Conservation (phyloP, 2,113 vertebrate genomes). For the Mesoclemmys tuberculata region DNA sequence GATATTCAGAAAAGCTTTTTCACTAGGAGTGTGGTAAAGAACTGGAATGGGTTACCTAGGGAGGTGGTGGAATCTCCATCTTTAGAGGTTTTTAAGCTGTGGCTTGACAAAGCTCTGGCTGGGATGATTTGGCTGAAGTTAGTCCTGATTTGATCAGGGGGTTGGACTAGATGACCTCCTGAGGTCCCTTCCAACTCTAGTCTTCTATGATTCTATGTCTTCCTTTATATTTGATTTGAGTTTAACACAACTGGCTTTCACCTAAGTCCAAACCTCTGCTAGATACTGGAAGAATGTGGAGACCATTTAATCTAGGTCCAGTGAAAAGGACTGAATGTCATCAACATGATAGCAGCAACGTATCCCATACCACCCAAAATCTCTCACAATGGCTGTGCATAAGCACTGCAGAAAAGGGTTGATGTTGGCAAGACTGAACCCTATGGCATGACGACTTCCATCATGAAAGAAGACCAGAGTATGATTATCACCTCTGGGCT, state of each 20-base stretch:
- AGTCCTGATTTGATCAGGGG: too few relatives aligned
- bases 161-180: too few relatives aligned
- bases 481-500: slow-evolving; percentile 6
- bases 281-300: neutral
- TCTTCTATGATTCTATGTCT: neutral
- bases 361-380: neutral
- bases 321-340: neutral
- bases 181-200: too few relatives aligned
- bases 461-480: neutral
- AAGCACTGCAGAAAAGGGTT: neutral
- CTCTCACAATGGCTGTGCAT: neutral
- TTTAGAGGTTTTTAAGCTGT: too few relatives aligned
- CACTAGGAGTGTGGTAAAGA: too few relatives aligned
- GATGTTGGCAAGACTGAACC: slow-evolving; percentile 3
- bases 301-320: neutral
- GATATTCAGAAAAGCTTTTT: too few relatives aligned
- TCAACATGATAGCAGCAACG: slow-evolving; percentile 3
- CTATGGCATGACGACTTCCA: neutral
- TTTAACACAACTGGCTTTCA: neutral
- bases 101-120: too few relatives aligned
- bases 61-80: too few relatives aligned
- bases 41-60: too few relatives aligned
- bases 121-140: too few relatives aligned
- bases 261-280: neutral
- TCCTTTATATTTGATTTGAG: neutral